Percentiles rank a stretch among this genome's conserved stretches.
Evolutionary conservation across 2,888 invertebrate genomes (phyloP).

Genomic region (Malacosoma neustria): DNA sequence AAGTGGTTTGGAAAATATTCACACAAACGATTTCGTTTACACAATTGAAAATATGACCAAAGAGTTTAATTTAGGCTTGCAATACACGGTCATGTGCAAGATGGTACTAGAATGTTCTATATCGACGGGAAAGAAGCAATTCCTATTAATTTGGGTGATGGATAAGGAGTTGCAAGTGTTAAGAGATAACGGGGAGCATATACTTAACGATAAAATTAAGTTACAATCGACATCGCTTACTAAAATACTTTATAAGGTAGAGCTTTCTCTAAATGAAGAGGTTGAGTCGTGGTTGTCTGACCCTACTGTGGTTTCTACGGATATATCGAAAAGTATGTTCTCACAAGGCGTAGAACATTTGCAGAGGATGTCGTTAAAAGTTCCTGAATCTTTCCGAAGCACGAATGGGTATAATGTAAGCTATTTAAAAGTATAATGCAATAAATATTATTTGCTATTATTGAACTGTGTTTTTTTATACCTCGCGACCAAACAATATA

Average conservation of each 20-base stretch:
- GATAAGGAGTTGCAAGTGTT: slow-evolving; percentile 75
- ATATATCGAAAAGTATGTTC: slow-evolving; percentile 77
- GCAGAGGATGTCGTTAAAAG: slow-evolving; percentile 65
- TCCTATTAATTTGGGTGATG: slow-evolving; percentile 76
- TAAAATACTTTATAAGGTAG: slow-evolving; percentile 74
- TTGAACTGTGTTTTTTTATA: too few relatives aligned
- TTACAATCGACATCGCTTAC: slow-evolving; percentile 64
- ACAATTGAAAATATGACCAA: slow-evolving; percentile 65
- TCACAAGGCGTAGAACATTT: slow-evolving; percentile 68
- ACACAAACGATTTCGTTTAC: slow-evolving; percentile 67
- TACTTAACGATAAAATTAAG: slow-evolving; percentile 35
- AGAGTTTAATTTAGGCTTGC: slow-evolving; percentile 60
- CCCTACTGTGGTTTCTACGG: slow-evolving; percentile 59
- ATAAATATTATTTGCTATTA: too few relatives aligned
- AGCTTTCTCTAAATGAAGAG: slow-evolving; percentile 47
- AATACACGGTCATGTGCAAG: slow-evolving; percentile 70
- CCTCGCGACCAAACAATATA: too few relatives aligned
- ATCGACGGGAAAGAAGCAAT: slow-evolving; percentile 55
- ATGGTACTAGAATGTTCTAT: slow-evolving; percentile 67
- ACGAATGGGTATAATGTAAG: slow-evolving; percentile 76
- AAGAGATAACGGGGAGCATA: slow-evolving; percentile 32
- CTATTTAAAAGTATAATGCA: slow-evolving; percentile 70
- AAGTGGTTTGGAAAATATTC: slow-evolving; percentile 25
- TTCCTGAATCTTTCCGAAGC: slow-evolving; percentile 69
- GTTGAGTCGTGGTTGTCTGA: slow-evolving; percentile 72